Conservation (phyloP, 2,113 vertebrate species). For the Gymnobelideus leadbeateri region DNA sequence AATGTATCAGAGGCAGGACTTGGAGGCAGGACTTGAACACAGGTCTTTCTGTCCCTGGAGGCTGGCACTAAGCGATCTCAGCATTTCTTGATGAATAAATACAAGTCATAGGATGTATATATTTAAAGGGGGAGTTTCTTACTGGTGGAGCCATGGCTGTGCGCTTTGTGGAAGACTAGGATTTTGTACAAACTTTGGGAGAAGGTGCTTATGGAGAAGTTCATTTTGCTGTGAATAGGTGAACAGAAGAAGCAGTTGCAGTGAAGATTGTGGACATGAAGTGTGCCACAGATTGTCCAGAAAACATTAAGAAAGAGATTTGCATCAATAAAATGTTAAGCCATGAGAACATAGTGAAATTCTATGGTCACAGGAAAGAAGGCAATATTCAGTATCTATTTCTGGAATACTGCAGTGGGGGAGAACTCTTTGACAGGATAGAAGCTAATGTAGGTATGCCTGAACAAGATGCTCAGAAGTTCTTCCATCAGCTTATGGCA, state of each 20-base stretch:
- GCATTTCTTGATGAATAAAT: background rate
- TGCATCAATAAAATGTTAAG: conserved; percentile 96
- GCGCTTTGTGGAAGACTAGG: conserved; percentile 97
- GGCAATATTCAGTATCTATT: conserved; percentile 93
- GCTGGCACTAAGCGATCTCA: background rate
- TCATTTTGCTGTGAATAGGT: conserved; percentile 93
- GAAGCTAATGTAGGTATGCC: conserved; percentile 97
- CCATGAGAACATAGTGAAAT: conserved; percentile 94
- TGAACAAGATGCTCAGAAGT: conserved; percentile 93
- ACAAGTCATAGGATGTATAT: background rate
- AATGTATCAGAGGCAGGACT: background rate
- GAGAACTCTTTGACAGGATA: conserved; percentile 97
- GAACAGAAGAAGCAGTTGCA: conserved; percentile 95
- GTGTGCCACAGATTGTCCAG: conserved; percentile 91
- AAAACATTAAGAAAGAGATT: conserved; percentile 96
- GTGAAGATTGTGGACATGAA: conserved; percentile 96
- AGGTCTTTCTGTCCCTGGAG: background rate
- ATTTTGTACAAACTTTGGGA: conserved; percentile 95
- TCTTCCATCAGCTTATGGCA: conserved; percentile 95
- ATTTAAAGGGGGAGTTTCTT: conserved; percentile 17
- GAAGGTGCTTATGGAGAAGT: conserved; percentile 99
- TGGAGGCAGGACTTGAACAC: background rate
- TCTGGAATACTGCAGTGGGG: conserved; percentile 97
- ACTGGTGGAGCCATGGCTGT: conserved; percentile 88
- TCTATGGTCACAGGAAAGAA: conserved; percentile 94